Evolutionary conservation across 2,888 invertebrate genomes (phyloP).

Genomic region (Sturmia bella): DNA sequence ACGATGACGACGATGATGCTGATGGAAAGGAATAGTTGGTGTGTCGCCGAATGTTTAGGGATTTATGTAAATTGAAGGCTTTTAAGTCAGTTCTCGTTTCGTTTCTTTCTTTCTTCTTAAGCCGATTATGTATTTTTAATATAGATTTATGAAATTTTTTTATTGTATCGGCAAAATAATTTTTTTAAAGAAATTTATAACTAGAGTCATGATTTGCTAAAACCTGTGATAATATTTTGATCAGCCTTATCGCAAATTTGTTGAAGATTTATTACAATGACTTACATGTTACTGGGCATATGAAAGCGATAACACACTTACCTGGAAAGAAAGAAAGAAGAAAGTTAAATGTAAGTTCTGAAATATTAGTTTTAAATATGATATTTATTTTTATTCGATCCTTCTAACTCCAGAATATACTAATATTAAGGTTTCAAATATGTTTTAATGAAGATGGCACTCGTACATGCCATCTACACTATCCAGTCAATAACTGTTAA

Average conservation of each 20-base stretch:
- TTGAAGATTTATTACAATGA: not conserved
- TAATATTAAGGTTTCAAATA: too few relatives aligned
- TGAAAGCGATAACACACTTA: slow-evolving; percentile 24
- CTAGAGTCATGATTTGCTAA: too few relatives aligned
- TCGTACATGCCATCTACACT: too few relatives aligned
- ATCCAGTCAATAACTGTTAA: too few relatives aligned
- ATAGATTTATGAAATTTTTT: too few relatives aligned
- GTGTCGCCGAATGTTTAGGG: not conserved
- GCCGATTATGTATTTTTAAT: slow-evolving; percentile 67
- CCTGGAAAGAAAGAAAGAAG: slow-evolving; percentile 51
- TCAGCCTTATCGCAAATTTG: not conserved
- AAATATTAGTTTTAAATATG: not conserved
- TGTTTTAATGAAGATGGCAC: too few relatives aligned
- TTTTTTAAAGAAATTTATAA: too few relatives aligned
- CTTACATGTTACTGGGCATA: not conserved
- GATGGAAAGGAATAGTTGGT: not conserved
- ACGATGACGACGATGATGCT: slow-evolving; percentile 7
- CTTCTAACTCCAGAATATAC: too few relatives aligned
- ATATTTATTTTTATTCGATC: too few relatives aligned
- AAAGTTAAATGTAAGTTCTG: not conserved
- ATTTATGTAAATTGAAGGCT: slow-evolving; percentile 37
- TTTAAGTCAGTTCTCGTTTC: slow-evolving; percentile 15
- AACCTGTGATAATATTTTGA: slow-evolving; percentile 49
- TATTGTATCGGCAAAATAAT: too few relatives aligned
- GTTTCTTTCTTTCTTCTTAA: slow-evolving; percentile 39